Evolutionary conservation across 1,140 invertebrate species (phyloP).

Genomic region (Rhagoletis zephyria): DNA sequence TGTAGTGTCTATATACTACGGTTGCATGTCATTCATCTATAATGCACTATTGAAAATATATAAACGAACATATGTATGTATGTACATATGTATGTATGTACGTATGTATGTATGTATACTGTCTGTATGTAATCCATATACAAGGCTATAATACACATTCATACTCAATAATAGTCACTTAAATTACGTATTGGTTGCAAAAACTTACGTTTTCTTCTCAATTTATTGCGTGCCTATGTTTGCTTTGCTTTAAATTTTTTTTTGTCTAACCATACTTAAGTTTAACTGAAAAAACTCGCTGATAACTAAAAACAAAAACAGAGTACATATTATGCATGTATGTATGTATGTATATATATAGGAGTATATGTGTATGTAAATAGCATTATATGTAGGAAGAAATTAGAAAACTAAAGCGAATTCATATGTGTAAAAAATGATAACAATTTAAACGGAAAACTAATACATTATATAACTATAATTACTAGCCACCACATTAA

Average conservation of each 20-base stretch:
- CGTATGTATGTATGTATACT: background rate
- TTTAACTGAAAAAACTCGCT: background rate
- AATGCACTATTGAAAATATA: background rate
- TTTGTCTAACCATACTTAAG: background rate
- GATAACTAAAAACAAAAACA: conserved; percentile 44
- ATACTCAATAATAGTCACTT: conserved; percentile 26
- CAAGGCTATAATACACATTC: conserved; percentile 3
- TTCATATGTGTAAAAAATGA: background rate
- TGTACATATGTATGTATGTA: background rate
- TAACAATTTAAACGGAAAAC: conserved; percentile 21
- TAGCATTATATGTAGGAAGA: background rate
- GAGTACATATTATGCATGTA: background rate
- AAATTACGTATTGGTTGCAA: background rate
- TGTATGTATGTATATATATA: background rate
- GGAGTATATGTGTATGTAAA: background rate
- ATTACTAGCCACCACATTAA: conserved; percentile 14
- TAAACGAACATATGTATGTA: background rate
- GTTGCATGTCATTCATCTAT: background rate
- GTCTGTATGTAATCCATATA: background rate
- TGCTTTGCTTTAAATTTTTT: conserved; percentile 50
- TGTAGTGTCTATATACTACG: no score
- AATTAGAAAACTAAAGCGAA: background rate
- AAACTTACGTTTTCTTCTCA: conserved; percentile 36
- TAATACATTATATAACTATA: background rate
- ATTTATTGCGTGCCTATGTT: conserved; percentile 12